Conservation (phyloP, 2,113 vertebrate genomes). For the Campylomormyrus numenius region DNA sequence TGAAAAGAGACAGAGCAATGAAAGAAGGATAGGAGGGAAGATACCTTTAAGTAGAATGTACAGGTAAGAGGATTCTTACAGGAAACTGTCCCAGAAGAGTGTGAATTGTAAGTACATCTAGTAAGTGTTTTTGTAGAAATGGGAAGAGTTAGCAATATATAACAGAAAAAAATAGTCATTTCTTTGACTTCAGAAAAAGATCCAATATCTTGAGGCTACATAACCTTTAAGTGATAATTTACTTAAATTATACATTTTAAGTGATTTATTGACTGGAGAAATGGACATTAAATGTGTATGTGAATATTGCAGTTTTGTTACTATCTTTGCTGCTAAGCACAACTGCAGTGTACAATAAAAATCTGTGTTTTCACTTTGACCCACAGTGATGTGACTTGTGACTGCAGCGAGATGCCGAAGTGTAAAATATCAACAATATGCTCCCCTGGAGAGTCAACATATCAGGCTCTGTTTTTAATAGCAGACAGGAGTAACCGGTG, state of each 20-base stretch:
- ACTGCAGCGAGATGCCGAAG: constrained; percentile 85
- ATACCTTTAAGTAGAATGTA: constrained; percentile 77
- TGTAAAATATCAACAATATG: constrained; percentile 97
- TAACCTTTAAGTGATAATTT: neutral
- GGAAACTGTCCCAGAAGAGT: neutral
- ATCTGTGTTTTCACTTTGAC: neutral
- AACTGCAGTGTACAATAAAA: neutral
- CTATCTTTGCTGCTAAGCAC: neutral
- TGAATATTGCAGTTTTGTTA: neutral
- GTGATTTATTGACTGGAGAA: neutral
- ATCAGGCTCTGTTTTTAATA: constrained; percentile 96
- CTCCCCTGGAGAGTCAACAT: constrained; percentile 88
- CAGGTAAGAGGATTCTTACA: constrained; percentile 63
- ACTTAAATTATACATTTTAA: no score
- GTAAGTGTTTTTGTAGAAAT: neutral
- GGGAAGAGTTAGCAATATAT: neutral
- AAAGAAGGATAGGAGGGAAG: constrained; percentile 87
- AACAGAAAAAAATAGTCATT: neutral
- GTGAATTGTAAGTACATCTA: neutral
- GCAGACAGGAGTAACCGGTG: constrained; percentile 88
- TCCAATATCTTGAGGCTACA: neutral
- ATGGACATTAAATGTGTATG: neutral
- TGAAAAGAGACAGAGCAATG: constrained; percentile 81
- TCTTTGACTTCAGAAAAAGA: neutral
- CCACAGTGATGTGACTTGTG: constrained; percentile 45